A percentile compares a stretch with the other conserved stretches of the same genome.
These are phyloP conservation scores for Tilapia sparmanii DNA, from an alignment of 2,113 vertebrate species.

Conservation along the genomic window DNA sequence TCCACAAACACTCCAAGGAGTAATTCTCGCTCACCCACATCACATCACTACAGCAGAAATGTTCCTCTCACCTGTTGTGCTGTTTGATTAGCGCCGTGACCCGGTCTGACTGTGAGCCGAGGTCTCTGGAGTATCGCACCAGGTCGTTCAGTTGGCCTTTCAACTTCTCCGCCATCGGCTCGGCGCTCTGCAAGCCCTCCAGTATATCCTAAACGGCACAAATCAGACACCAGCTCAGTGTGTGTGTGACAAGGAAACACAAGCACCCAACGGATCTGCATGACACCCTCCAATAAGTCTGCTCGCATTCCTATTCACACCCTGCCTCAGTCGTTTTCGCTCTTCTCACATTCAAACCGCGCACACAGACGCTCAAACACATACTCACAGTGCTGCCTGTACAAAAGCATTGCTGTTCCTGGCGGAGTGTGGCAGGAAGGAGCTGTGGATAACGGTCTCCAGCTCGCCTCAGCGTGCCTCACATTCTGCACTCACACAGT, in stretches of 20 bases:
- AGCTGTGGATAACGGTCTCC: slow-evolving; percentile 59
- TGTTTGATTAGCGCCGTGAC: slow-evolving; percentile 92
- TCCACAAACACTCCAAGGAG: neutral
- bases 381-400: slow-evolving; percentile 64
- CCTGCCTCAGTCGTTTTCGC: slow-evolving; percentile 14
- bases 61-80: slow-evolving; percentile 84
- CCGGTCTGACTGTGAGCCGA: slow-evolving; percentile 82
- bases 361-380: slow-evolving; percentile 13
- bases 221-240: slow-evolving; percentile 38
- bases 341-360: slow-evolving; percentile 5
- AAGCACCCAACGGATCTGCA: slow-evolving; percentile 30
- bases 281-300: slow-evolving; percentile 35
- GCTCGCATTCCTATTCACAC: slow-evolving; percentile 48
- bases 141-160: slow-evolving; percentile 90
- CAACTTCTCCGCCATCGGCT: slow-evolving; percentile 85
- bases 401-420: slow-evolving; percentile 75
- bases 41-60: neutral
- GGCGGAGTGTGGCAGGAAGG: slow-evolving; percentile 53
- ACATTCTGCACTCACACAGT: slow-evolving; percentile 62
- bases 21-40: neutral
- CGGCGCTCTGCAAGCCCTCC: slow-evolving; percentile 80
- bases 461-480: slow-evolving; percentile 56
- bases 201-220: slow-evolving; percentile 75
- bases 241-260: slow-evolving; percentile 9
- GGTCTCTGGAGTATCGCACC: slow-evolving; percentile 88